Conservation (phyloP, 1,140 invertebrate species). For the Hestina assimilis region DNA sequence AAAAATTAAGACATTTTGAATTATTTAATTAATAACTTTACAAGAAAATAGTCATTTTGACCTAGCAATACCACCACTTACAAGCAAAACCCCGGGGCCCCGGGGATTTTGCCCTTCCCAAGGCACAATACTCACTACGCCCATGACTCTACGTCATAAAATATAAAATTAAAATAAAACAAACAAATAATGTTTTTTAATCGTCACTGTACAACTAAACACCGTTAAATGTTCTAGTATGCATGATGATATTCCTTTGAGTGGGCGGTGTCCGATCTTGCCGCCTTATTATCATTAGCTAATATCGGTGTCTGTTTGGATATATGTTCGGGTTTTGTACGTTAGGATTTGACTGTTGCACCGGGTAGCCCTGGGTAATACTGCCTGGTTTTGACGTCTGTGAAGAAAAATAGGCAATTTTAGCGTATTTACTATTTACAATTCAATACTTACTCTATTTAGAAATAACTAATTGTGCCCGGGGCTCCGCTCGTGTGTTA, state of each 20-base stretch:
- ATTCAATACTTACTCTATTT: no score
- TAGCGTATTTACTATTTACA: no score
- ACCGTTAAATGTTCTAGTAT: not conserved
- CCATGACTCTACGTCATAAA: no score
- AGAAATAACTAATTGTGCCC: no score
- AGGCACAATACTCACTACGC: no score
- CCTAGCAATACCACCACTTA: no score
- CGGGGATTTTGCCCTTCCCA: no score
- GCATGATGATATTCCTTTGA: not conserved
- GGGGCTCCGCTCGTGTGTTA: no score
- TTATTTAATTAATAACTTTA: no score
- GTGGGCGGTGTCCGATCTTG: not conserved
- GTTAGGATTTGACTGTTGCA: conserved; percentile 67
- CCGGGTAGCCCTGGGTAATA: conserved; percentile 74
- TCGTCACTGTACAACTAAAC: not conserved
- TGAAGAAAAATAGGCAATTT: conserved; percentile 18
- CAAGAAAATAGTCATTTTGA: no score
- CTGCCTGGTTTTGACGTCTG: conserved; percentile 69
- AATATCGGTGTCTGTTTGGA: conserved; percentile 71
- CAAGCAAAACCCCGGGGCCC: no score
- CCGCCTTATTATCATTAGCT: conserved; percentile 31
- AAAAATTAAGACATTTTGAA: no score
- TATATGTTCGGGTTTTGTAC: conserved; percentile 72
- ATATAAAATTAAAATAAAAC: not conserved
- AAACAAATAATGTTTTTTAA: not conserved